These are phyloP conservation scores for Cairina moschata DNA, from an alignment of 2,113 vertebrate genomes.

Conservation along the genomic window DNA sequence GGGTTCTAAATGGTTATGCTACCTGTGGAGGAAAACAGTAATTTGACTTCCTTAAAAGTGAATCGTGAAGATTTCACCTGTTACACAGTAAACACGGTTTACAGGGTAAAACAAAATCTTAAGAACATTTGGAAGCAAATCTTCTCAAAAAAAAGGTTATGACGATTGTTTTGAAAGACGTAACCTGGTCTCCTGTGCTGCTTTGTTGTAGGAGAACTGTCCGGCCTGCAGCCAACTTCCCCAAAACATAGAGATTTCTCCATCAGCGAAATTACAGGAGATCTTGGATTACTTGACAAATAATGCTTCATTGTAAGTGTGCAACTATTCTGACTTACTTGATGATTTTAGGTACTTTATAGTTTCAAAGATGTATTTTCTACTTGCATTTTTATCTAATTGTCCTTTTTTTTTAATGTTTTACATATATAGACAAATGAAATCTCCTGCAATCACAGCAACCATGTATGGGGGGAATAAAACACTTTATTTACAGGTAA, in stretches of 20 bases:
- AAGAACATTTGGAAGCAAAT: background rate
- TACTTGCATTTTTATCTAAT: background rate
- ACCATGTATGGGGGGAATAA: conserved; percentile 96
- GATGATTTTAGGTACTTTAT: background rate
- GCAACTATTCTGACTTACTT: background rate
- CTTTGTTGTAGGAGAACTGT: conserved; percentile 84
- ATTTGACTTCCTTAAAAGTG: background rate
- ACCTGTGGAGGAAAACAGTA: background rate
- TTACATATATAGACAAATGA: conserved; percentile 88
- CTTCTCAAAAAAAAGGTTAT: background rate
- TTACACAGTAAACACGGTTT: background rate
- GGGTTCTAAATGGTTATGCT: background rate
- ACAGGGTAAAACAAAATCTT: background rate
- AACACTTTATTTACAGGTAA: conserved; percentile 97
- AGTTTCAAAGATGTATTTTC: background rate
- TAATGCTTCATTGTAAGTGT: conserved; percentile 89
- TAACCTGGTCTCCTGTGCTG: background rate
- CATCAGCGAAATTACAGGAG: conserved; percentile 92
- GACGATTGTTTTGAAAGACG: background rate
- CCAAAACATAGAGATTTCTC: conserved; percentile 89
- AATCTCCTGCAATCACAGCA: conserved; percentile 93
- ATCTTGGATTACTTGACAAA: conserved; percentile 92
- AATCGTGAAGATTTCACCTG: background rate
- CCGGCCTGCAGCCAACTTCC: conserved; percentile 95
- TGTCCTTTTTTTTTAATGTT: background rate